Evolutionary conservation across 2,113 vertebrate genomes (phyloP), one percentile per base, ranked within the genome.

Genomic region (Cacatua alba): DNA sequence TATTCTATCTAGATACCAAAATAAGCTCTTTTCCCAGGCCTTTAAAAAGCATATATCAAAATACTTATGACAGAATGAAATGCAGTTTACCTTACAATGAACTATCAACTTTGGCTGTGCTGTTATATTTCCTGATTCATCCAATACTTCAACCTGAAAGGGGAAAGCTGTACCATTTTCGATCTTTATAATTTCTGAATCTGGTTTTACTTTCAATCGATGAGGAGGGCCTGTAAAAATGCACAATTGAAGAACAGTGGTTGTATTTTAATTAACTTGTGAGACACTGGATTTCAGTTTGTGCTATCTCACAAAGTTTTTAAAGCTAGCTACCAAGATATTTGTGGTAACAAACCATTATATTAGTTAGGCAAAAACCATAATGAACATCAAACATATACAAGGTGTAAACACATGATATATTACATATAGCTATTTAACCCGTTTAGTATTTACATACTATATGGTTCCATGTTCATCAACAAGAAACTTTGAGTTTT

Each of bases 121-220:
- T 31, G 99, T 99, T 97, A 98, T 71, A 96, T 99, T 99, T 89
- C 98, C 98, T 39, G 97, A 98, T 94, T 99, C 98, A 89, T 99
- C 99, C 19, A 98, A 96, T 88, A 99, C 96, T 93, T 99, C 98
- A 49, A 99, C 97, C 77, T 97, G 96, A 94, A 99, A 99, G 13
- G 77, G 96, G 67, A 97, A 98, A 48, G 98, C 59, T 91, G 97
- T 98, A 81, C 99, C 98, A 84, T 99, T 99, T 97, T 99, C 99
- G 67, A 99, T 97, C 78, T 97, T 94, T 25, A 99, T 86, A 51
- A 98, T 82, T 55, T 98, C 96, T 44, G 98, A 97, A 70, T 98
- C 97, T 44, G 98, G 98, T 41, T 95, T 98, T 52, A 99, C 98
- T 77, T 97, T 98, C 78, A 99, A 60, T 3, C 85, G 95, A 95